Evolutionary conservation across 2,888 invertebrate species (phyloP).

Genomic region (Junonia oenone): DNA sequence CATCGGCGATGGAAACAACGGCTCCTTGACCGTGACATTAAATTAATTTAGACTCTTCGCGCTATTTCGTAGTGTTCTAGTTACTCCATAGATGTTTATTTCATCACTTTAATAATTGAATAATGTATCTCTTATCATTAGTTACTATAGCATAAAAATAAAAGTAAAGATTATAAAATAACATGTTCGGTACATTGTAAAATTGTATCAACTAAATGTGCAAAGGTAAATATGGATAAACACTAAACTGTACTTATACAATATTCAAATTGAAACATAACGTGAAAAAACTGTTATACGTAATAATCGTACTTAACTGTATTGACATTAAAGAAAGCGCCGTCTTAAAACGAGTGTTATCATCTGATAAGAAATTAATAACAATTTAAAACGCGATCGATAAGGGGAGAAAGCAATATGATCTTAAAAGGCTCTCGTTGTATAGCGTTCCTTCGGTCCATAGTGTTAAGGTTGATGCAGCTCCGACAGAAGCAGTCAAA

Average conservation of each 20-base stretch:
- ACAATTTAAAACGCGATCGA: conserved; percentile 38
- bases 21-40: conserved; percentile 1
- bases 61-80: background rate
- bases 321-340: conserved; percentile 19
- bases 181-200: too few species aligned
- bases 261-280: too few species aligned
- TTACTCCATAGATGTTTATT: too few species aligned
- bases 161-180: too few species aligned
- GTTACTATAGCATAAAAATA: background rate
- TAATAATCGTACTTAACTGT: background rate
- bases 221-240: too few species aligned
- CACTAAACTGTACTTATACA: too few species aligned
- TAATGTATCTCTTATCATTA: too few species aligned
- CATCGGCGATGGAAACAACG: background rate
- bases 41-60: background rate
- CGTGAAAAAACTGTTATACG: background rate
- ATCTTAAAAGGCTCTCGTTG: conserved; percentile 27
- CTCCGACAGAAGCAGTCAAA: conserved; percentile 57
- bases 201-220: too few species aligned
- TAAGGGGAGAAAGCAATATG: conserved; percentile 44
- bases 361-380: conserved; percentile 43
- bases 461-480: conserved; percentile 49
- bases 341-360: conserved; percentile 32
- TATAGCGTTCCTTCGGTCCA: conserved; percentile 35
- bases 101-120: too few species aligned